Evolutionary conservation across 2,797 vertebrate genomes (phyloP).

Genomic region (Spea hammondii): DNA sequence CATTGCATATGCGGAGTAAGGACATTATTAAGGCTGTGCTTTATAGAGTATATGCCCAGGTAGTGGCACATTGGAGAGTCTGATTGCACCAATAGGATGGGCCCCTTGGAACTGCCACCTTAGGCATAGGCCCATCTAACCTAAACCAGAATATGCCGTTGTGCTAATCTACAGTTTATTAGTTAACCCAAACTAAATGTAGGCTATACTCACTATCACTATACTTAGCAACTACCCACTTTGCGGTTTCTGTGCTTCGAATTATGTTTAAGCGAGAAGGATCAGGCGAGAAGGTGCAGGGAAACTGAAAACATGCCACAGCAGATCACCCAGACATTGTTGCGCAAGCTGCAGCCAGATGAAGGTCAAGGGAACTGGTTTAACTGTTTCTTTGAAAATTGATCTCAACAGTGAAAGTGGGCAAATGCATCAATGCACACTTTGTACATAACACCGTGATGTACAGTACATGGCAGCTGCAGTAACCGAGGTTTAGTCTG

Average conservation of each 20-base stretch:
- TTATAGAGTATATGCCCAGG: too few relatives aligned
- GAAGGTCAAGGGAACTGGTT: slow-evolving; percentile 57
- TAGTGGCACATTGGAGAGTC: too few relatives aligned
- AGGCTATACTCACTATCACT: too few relatives aligned
- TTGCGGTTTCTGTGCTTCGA: background rate
- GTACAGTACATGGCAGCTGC: slow-evolving; percentile 7
- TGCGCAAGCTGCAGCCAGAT: slow-evolving; percentile 61
- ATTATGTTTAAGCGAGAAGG: slow-evolving; percentile 7
- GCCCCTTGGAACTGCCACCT: too few relatives aligned
- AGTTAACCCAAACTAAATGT: too few relatives aligned
- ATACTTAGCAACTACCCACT: too few relatives aligned
- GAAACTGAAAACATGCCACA: slow-evolving; percentile 62
- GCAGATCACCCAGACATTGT: slow-evolving; percentile 37
- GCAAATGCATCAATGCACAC: slow-evolving; percentile 55
- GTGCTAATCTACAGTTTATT: too few relatives aligned
- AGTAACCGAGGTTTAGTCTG: slow-evolving; percentile 17
- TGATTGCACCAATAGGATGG: too few relatives aligned
- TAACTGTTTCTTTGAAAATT: slow-evolving; percentile 58
- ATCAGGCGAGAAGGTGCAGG: slow-evolving; percentile 54
- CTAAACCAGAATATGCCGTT: too few relatives aligned
- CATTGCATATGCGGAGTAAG: too few relatives aligned
- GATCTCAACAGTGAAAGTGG: slow-evolving; percentile 67
- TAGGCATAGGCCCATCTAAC: too few relatives aligned
- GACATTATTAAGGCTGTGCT: too few relatives aligned
- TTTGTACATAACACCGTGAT: slow-evolving; percentile 29